phyloP scores from a whole-genome alignment of 1,140 invertebrate genomes.

The Drosophila lini region DNA sequence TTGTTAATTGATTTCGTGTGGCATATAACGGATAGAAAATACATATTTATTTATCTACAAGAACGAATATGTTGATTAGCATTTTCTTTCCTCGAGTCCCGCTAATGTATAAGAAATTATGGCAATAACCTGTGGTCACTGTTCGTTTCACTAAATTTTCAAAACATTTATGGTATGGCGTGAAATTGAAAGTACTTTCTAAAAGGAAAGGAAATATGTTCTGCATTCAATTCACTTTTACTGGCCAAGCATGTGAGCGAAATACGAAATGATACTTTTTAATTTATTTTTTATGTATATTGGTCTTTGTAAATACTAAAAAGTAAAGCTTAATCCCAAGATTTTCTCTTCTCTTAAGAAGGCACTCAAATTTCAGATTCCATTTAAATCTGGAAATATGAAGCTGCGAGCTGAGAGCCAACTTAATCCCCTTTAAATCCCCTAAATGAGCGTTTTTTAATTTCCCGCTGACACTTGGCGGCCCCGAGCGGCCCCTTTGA shows the following conservation, averaged over 20 bases:
- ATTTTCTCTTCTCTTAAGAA: not conserved
- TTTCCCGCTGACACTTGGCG: constrained; percentile 22
- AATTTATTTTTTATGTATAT: not conserved
- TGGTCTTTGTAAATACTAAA: not conserved
- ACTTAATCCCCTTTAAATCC: constrained; percentile 16
- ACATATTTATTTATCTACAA: not conserved
- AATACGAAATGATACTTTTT: not conserved
- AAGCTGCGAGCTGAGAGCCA: constrained; percentile 3
- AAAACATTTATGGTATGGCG: not conserved
- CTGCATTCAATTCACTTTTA: constrained; percentile 17
- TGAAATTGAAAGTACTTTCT: constrained; percentile 18
- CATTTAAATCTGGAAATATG: not conserved
- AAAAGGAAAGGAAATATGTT: constrained; percentile 19
- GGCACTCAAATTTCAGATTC: not conserved
- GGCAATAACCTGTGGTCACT: too few relatives aligned
- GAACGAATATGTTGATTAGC: not conserved
- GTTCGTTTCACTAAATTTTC: not conserved
- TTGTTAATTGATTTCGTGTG: constrained; percentile 1
- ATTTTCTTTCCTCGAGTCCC: not conserved
- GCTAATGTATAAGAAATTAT: not conserved
- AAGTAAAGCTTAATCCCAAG: not conserved
- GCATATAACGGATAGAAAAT: not conserved
- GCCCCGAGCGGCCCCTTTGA: constrained; percentile 17
- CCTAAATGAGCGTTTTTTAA: constrained; percentile 18
- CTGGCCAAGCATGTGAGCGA: not conserved